A percentile compares a stretch with the other conserved stretches of the same genome.
Evolutionary conservation across 2,888 invertebrate species (phyloP).

Genomic region (Danaus chrysippus): DNA sequence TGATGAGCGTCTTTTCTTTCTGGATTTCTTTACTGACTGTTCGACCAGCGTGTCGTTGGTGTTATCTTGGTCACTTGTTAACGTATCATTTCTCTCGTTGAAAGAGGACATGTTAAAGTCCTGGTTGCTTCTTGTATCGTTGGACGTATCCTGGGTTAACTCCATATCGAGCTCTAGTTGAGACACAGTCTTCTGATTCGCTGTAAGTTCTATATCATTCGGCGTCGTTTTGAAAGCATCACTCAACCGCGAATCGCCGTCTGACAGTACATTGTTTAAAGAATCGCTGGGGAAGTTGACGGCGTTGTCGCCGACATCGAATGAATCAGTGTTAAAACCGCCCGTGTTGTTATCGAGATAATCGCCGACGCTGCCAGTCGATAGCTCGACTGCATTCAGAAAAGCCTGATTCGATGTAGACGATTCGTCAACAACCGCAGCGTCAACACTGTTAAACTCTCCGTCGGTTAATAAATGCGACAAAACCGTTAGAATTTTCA

Average conservation of each 20-base stretch:
- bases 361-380: constrained; percentile 70
- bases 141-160: constrained; percentile 36
- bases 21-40: not conserved
- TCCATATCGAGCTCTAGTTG: constrained; percentile 40
- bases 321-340: constrained; percentile 59
- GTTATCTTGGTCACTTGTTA: constrained; percentile 6
- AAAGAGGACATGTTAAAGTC: constrained; percentile 36
- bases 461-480: constrained; percentile 70
- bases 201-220: constrained; percentile 56
- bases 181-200: constrained; percentile 34
- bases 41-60: not conserved
- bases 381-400: constrained; percentile 69
- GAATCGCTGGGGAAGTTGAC: constrained; percentile 67
- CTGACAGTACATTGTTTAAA: constrained; percentile 59
- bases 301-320: constrained; percentile 72
- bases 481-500: constrained; percentile 69
- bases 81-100: not conserved
- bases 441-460: constrained; percentile 70
- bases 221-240: constrained; percentile 45
- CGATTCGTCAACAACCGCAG: constrained; percentile 64
- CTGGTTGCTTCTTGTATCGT: constrained; percentile 36
- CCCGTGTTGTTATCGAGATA: constrained; percentile 65
- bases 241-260: constrained; percentile 64
- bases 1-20: constrained; percentile 2
- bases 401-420: constrained; percentile 71